Conservation (phyloP, 2,113 vertebrate species). For the Alectura lathami region DNA sequence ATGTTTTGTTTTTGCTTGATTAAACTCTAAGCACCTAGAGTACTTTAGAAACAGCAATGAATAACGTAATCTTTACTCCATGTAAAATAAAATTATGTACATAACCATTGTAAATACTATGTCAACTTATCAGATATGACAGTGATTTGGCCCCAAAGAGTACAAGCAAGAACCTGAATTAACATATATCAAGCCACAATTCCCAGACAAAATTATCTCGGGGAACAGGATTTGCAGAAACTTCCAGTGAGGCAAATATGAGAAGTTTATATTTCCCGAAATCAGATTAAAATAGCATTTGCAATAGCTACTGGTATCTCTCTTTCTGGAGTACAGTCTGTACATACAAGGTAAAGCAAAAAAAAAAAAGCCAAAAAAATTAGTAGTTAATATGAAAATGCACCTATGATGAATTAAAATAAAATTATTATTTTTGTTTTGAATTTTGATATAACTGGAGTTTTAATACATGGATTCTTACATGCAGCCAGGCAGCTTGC, state of each 20-base stretch:
- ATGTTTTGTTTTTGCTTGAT: slow-evolving; percentile 1
- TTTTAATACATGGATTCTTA: neutral
- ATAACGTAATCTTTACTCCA: neutral
- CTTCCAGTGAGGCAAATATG: neutral
- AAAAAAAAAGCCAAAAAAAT: neutral
- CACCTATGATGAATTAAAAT: neutral
- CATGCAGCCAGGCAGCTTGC: neutral
- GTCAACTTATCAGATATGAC: neutral
- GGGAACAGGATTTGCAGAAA: neutral
- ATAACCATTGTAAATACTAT: neutral
- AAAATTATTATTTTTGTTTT: neutral
- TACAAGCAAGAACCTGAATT: slow-evolving; percentile 11
- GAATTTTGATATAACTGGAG: neutral
- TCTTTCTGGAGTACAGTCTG: neutral
- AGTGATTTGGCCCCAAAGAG: neutral
- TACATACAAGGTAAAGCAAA: neutral
- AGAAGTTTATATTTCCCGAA: neutral
- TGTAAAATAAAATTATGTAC: neutral
- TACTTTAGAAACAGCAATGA: slow-evolving; percentile 9
- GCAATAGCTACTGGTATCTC: neutral
- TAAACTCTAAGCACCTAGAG: neutral
- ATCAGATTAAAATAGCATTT: neutral
- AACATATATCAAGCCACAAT: neutral
- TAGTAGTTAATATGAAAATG: neutral
- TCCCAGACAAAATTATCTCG: neutral